A percentile compares a stretch with the other conserved stretches of the same genome.
phyloP scores from a whole-genome alignment of 2,888 invertebrate species.

The Sclerodermus sp. region DNA sequence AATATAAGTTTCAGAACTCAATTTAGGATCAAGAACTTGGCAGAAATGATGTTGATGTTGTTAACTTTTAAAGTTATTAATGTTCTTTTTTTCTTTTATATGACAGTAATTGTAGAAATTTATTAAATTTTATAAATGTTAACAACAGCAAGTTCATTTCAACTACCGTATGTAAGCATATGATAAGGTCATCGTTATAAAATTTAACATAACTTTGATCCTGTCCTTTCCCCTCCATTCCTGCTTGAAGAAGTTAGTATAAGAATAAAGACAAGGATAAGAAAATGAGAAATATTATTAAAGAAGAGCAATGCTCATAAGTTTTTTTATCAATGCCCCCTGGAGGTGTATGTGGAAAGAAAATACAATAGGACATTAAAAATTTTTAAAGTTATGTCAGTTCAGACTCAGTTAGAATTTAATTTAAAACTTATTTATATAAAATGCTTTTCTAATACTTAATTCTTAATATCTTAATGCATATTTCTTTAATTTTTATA shows the following conservation, averaged over 20 bases:
- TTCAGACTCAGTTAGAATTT: conserved; percentile 10
- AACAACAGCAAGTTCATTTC: conserved; percentile 17
- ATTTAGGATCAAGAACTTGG: too few species aligned
- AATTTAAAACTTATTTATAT: conserved; percentile 1
- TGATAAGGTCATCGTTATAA: conserved; percentile 31
- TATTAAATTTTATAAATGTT: conserved; percentile 8
- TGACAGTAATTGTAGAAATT: background rate
- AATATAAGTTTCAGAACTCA: too few species aligned
- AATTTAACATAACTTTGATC: conserved; percentile 41
- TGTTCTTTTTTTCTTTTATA: background rate
- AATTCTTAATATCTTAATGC: background rate
- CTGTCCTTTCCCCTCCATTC: conserved; percentile 44
- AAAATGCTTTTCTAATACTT: too few species aligned
- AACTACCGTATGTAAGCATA: conserved; percentile 6
- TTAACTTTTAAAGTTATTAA: background rate
- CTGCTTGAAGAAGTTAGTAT: conserved; percentile 45
- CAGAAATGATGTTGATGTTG: conserved; percentile 13
- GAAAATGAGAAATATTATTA: conserved; percentile 21
- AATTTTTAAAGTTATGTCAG: conserved; percentile 19
- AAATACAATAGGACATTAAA: conserved; percentile 34
- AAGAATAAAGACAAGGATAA: conserved; percentile 26
- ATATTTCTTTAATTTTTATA: background rate
- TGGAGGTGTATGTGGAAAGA: conserved; percentile 39
- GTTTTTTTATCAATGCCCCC: conserved; percentile 29
- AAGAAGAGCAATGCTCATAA: conserved; percentile 8